phyloP scores from a whole-genome alignment of 2,113 vertebrate genomes.

The Cranoglanis bouderius region DNA sequence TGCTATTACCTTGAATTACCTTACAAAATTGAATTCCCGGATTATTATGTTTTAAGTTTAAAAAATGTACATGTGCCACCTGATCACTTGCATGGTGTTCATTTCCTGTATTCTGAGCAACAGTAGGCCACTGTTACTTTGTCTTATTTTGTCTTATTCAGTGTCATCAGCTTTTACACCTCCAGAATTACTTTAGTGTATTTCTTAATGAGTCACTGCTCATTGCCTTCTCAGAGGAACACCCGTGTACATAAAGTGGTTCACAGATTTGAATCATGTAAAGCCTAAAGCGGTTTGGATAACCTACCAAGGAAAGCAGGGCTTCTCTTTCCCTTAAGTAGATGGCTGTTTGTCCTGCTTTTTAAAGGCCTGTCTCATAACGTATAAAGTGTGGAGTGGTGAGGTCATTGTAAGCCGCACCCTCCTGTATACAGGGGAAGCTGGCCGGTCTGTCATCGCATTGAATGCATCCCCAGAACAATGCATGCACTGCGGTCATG shows the following conservation, averaged over 20 bases:
- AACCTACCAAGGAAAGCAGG: constrained; percentile 22
- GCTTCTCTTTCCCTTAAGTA: background rate
- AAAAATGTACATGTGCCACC: background rate
- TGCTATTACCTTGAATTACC: constrained; percentile 28
- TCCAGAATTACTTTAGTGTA: constrained; percentile 8
- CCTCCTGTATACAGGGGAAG: constrained; percentile 30
- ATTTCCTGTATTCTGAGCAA: background rate
- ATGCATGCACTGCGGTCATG: too few relatives aligned
- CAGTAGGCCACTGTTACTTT: background rate
- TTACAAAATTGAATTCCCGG: background rate
- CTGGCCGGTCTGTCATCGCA: constrained; percentile 25
- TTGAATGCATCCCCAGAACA: background rate
- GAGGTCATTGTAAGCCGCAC: constrained; percentile 52
- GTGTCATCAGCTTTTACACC: constrained; percentile 15
- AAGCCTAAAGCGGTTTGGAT: constrained; percentile 37
- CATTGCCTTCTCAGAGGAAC: constrained; percentile 37
- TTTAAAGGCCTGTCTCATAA: constrained; percentile 28
- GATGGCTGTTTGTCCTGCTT: constrained; percentile 26
- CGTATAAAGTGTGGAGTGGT: constrained; percentile 39
- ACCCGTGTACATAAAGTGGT: constrained; percentile 21
- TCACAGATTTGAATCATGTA: constrained; percentile 22
- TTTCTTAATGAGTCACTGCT: constrained; percentile 8
- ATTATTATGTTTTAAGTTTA: background rate
- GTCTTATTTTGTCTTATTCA: background rate
- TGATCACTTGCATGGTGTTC: background rate